Percentiles rank a stretch among this genome's conserved stretches.
Evolutionary conservation across 2,888 invertebrate genomes (phyloP).

Genomic region (Chaitophorus viminalis): DNA sequence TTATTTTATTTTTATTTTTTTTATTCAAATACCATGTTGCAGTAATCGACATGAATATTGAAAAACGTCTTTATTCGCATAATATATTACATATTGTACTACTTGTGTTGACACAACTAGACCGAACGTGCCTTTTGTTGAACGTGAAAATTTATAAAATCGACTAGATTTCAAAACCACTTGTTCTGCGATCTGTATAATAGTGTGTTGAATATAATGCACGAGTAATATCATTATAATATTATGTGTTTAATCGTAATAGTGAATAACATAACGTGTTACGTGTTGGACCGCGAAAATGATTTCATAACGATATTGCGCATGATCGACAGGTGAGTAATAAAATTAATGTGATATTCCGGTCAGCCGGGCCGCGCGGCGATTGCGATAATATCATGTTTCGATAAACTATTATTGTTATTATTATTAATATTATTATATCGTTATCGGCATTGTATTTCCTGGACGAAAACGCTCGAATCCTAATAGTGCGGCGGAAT

Average conservation of each 20-base stretch:
- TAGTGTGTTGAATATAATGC: neutral
- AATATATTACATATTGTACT: neutral
- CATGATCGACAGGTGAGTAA: neutral
- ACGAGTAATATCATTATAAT: neutral
- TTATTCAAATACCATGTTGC: neutral
- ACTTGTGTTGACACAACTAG: neutral
- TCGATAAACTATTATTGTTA: no score
- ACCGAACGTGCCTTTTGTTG: neutral
- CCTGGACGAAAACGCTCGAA: no score
- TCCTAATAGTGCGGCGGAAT: no score
- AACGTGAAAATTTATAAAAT: conserved; percentile 8
- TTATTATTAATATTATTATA: no score
- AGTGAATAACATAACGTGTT: neutral
- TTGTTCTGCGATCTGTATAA: neutral
- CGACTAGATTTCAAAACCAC: conserved; percentile 18
- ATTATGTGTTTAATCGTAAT: neutral
- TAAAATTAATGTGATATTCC: neutral
- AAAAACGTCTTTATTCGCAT: neutral
- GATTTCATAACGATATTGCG: conserved; percentile 24
- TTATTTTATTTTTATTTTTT: neutral
- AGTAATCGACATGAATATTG: neutral
- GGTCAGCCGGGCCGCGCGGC: neutral
- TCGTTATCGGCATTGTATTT: no score
- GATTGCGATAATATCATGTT: neutral
- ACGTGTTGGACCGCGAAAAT: conserved; percentile 10